A percentile compares a stretch with the other conserved stretches of the same genome.
Evolutionary conservation across 2,797 vertebrate genomes (phyloP).

Genomic region (Anabas testudineus): DNA sequence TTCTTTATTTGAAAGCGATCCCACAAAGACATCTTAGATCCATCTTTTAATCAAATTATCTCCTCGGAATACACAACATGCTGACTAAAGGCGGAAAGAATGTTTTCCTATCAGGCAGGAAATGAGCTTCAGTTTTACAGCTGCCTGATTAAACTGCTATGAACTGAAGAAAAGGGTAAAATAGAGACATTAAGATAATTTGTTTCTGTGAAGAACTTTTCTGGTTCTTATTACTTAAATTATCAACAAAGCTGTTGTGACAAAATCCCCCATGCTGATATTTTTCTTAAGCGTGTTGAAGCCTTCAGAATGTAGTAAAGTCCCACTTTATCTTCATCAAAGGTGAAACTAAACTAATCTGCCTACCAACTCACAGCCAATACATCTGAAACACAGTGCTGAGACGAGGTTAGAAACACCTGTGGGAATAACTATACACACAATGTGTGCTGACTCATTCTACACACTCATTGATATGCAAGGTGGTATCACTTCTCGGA

Average conservation of each 20-base stretch:
- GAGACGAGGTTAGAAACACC: no score
- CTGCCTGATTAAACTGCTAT: constrained; percentile 15
- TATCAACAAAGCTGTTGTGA: background rate
- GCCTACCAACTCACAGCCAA: no score
- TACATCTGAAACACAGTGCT: no score
- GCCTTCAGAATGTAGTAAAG: no score
- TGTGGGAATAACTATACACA: no score
- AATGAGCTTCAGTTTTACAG: constrained; percentile 20
- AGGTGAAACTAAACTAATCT: no score
- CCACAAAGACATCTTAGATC: background rate
- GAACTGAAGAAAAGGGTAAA: background rate
- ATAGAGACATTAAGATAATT: background rate
- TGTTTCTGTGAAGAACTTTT: background rate
- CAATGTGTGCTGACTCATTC: no score
- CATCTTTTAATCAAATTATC: constrained; percentile 17
- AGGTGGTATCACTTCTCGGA: no score
- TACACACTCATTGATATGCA: no score
- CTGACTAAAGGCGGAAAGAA: constrained; percentile 61
- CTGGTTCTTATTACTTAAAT: background rate
- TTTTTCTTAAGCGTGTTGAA: background rate
- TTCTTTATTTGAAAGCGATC: constrained; percentile 22
- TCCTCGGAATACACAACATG: background rate
- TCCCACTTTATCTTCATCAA: no score
- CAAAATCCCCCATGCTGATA: background rate
- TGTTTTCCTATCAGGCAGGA: constrained; percentile 32